A percentile compares a stretch with the other conserved stretches of the same genome.
These are phyloP conservation scores for Suricata suricatta DNA, from an alignment of 2,113 vertebrate genomes.

Conservation along the genomic window DNA sequence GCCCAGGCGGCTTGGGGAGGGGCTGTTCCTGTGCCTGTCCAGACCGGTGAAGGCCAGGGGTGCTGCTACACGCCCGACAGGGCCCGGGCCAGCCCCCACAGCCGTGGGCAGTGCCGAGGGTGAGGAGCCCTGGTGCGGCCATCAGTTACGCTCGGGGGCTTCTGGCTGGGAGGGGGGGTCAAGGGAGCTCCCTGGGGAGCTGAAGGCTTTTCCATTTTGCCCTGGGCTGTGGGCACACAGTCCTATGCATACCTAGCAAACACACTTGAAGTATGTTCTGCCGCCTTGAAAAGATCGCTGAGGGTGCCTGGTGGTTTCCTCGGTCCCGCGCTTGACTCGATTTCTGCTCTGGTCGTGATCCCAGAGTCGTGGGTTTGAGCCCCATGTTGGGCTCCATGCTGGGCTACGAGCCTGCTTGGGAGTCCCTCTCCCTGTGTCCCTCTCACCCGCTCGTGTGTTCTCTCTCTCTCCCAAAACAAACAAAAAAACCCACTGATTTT, in stretches of 20 bases:
- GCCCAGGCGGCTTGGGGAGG: neutral
- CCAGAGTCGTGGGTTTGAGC: too few species aligned
- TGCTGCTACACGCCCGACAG: neutral
- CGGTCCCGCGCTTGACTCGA: too few species aligned
- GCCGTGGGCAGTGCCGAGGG: neutral
- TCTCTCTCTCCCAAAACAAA: too few species aligned
- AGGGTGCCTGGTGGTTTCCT: too few species aligned
- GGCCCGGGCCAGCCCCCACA: neutral
- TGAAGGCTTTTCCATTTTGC: neutral
- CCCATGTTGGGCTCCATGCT: too few species aligned
- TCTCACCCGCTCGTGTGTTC: too few species aligned
- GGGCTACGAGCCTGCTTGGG: too few species aligned
- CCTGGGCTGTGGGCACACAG: neutral
- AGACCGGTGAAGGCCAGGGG: neutral
- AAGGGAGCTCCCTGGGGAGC: neutral
- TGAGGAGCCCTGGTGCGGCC: too few species aligned
- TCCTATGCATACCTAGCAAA: neutral
- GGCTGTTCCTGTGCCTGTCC: neutral
- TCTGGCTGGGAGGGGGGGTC: neutral
- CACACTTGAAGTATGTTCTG: neutral
- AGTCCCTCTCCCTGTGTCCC: too few species aligned
- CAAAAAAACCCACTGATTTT: neutral
- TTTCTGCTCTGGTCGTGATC: too few species aligned
- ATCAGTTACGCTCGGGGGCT: neutral
- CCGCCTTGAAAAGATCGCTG: neutral